phyloP scores from a whole-genome alignment of 2,113 vertebrate species.

The Hymenochirus boettgeri region DNA sequence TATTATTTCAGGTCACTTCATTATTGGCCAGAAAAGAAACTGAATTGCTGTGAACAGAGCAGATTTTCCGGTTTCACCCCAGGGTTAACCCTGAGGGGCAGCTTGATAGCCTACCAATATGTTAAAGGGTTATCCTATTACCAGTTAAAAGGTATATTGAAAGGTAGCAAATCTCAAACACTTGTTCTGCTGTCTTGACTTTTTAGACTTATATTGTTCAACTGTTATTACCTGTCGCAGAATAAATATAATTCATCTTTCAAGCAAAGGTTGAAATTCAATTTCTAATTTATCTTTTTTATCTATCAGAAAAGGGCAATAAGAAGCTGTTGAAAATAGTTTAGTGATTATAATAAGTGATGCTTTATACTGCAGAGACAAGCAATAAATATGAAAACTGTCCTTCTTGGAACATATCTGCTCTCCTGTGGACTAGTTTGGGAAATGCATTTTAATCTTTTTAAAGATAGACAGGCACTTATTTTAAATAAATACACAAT shows the following conservation, averaged over 20 bases:
- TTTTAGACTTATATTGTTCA: conserved; percentile 78
- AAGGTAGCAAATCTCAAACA: conserved; percentile 92
- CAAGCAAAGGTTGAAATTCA: conserved; percentile 67
- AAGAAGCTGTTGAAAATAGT: conserved; percentile 48
- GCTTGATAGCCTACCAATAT: conserved; percentile 95
- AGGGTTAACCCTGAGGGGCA: conserved; percentile 96
- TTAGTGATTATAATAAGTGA: conserved; percentile 19
- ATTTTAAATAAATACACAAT: background rate
- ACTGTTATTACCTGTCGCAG: conserved; percentile 81
- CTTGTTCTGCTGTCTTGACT: conserved; percentile 74
- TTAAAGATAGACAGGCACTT: background rate
- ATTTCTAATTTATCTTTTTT: conserved; percentile 57
- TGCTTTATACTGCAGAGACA: conserved; percentile 22
- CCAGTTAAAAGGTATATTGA: conserved; percentile 96
- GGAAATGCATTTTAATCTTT: background rate
- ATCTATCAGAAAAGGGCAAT: conserved; percentile 56
- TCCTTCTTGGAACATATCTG: background rate
- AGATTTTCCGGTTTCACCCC: conserved; percentile 89
- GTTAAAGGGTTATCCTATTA: conserved; percentile 98
- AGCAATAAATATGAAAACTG: conserved; percentile 44
- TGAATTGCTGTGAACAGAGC: conserved; percentile 94
- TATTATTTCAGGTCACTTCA: conserved; percentile 99
- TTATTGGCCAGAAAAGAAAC: conserved; percentile 86
- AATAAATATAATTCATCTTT: conserved; percentile 89
- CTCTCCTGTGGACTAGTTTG: background rate